Evolutionary conservation across 2,888 invertebrate species (phyloP), one percentile per base, ranked within the genome.

Genomic region (Azorinus chamasolen): DNA sequence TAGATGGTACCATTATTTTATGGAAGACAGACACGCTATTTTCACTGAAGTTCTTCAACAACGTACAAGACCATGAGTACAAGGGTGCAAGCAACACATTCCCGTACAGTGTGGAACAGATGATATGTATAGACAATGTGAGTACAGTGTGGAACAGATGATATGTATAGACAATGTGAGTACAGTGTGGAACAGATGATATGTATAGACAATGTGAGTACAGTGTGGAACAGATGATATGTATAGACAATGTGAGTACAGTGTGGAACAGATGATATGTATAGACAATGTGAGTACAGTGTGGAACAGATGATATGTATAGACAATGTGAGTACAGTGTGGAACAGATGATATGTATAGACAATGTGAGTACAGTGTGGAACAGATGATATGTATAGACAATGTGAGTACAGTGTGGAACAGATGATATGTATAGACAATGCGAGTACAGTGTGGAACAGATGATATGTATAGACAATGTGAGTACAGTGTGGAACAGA

Each of bases 1-100:
- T 91, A 27, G 91, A 91, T 86, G 91, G 91, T 14, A 88, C 88
- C 6, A 88, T 91, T 18, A 82, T 86, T 16, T 68, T 91, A 37
- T 91, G 91, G 90, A 84, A 88, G 22, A 78, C 88, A 25, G 87
- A 90, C 41, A 88, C 78, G 27, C 80, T 90, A n/a, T 71, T 84
- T 16, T 83, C 84, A 1, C 64, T 77, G 6, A 64, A 75, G n/a
- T 86, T 83, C 57, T 87, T 91, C 62, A 89, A 88, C 62, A 81
- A 86, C 6, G 71, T 88, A 37, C 73, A 80, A n/a, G 88, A 89
- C 54, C 20, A 37, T n/a, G 87, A 89, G 55, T 88, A 88, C 69
- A 76, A 86, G 27, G 90, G 90, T 5, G 74, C 76, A 5, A 75
- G 85, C 55, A 85, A 85, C 12, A 73, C 82, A 12, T 91, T 88